Conservation (phyloP, 2,113 vertebrate species). For the Sturnira hondurensis region DNA sequence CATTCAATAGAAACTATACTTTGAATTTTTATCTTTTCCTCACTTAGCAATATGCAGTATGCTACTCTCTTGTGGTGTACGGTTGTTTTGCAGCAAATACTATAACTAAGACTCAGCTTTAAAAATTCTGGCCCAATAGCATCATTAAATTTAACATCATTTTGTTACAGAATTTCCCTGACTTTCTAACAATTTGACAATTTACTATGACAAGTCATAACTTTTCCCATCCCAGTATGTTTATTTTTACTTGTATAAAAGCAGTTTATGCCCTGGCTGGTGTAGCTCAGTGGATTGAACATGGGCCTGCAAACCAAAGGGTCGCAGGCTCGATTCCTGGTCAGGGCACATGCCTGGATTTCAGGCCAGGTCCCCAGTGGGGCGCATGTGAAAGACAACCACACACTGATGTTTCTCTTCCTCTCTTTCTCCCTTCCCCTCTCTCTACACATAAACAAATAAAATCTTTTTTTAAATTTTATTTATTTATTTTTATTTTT, state of each 20-base stretch:
- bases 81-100: not conserved
- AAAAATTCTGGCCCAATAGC: not conserved
- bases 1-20: not conserved
- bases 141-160: no score
- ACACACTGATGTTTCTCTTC: no score
- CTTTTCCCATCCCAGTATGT: not conserved
- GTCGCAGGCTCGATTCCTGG: no score
- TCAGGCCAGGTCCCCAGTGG: no score
- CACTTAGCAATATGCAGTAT: not conserved
- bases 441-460: no score
- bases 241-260: constrained; percentile 34
- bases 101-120: not conserved
- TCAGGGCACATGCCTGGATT: no score
- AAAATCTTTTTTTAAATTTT: no score
- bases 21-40: not conserved
- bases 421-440: no score
- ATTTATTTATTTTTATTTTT: no score
- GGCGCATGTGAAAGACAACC: no score
- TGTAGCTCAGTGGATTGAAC: no score
- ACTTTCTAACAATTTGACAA: not conserved
- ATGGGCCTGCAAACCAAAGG: no score
- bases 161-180: constrained; percentile 6
- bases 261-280: not conserved
- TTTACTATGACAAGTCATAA: not conserved
- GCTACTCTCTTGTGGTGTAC: not conserved